Evolutionary conservation across 2,113 vertebrate species (phyloP).

Genomic region (Aphyosemion australe): DNA sequence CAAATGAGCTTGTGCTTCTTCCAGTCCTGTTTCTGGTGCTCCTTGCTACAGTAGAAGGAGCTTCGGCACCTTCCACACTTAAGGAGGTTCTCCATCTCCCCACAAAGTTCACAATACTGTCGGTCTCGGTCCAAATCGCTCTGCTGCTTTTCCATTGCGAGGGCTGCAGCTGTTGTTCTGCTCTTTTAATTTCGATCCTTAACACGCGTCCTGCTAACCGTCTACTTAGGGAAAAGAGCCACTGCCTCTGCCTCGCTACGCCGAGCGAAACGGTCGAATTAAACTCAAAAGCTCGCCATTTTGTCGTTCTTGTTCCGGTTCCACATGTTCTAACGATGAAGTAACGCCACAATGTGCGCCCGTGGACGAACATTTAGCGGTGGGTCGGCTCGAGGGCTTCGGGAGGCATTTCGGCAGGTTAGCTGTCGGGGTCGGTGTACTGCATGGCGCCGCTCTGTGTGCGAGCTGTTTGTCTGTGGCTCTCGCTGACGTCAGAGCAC

Average conservation of each 20-base stretch:
- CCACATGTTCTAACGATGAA: conserved; percentile 22
- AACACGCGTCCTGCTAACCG: conserved; percentile 63
- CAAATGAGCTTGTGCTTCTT: conserved; percentile 93
- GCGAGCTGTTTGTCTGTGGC: conserved; percentile 27
- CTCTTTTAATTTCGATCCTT: conserved; percentile 72
- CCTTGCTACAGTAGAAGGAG: conserved; percentile 97
- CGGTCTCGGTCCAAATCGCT: conserved; percentile 69
- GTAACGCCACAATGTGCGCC: not conserved
- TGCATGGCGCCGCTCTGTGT: conserved; percentile 65
- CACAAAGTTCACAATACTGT: conserved; percentile 93
- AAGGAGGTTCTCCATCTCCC: conserved; percentile 94
- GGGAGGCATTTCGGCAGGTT: conserved; percentile 50
- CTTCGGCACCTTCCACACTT: conserved; percentile 90
- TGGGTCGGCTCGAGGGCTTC: conserved; percentile 33
- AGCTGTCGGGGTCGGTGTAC: conserved; percentile 27
- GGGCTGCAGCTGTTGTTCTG: conserved; percentile 32
- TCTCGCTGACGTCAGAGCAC: conserved; percentile 44
- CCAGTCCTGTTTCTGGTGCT: conserved; percentile 96
- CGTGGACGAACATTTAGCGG: conserved; percentile 21
- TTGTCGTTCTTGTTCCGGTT: conserved; percentile 14
- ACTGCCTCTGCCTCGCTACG: conserved; percentile 68
- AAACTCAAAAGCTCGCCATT: conserved; percentile 52
- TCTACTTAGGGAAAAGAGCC: conserved; percentile 69
- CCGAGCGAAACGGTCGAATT: conserved; percentile 45
- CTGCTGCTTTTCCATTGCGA: conserved; percentile 67